phyloP scores from a whole-genome alignment of 2,113 vertebrate species.

The Rousettus leschenaultii region DNA sequence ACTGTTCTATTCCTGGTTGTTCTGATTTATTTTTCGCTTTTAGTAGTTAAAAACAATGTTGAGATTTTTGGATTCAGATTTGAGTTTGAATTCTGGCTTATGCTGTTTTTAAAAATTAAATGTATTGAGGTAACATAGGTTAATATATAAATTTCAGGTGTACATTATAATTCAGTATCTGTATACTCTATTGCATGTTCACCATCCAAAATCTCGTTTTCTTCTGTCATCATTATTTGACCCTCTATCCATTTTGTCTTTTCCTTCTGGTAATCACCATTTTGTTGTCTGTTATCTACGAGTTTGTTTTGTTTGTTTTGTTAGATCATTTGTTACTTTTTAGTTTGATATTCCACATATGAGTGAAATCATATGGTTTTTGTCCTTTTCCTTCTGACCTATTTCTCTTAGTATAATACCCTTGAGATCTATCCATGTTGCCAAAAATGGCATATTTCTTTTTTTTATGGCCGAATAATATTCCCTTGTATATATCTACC shows the following conservation, averaged over 20 bases:
- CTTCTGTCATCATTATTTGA: neutral
- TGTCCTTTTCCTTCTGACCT: neutral
- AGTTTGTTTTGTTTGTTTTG: neutral
- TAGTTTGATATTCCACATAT: neutral
- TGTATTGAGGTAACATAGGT: neutral
- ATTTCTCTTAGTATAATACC: neutral
- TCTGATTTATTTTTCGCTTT: neutral
- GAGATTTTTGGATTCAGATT: neutral
- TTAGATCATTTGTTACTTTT: neutral
- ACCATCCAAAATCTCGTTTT: neutral
- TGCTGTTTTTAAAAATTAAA: neutral
- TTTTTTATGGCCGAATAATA: neutral
- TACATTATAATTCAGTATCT: neutral
- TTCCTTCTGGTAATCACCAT: neutral
- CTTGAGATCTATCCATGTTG: neutral
- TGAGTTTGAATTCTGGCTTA: slow-evolving; percentile 34
- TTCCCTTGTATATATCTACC: neutral
- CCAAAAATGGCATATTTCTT: neutral
- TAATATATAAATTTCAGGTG: neutral
- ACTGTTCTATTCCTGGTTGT: neutral
- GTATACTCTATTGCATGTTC: neutral
- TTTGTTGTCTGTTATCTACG: neutral
- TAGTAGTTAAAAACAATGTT: neutral
- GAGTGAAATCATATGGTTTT: neutral
- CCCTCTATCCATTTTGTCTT: neutral